A percentile compares a stretch with the other conserved stretches of the same genome.
Evolutionary conservation across 1,140 invertebrate genomes (phyloP).

Genomic region (honey bee (Apis mellifera)): Amel_HAv3.1 CM009941.2:5526501-5527000

Average conservation of each 20-base stretch:
- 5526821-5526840: neutral
- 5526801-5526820: neutral
- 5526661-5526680: constrained; percentile 2
- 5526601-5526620: neutral
- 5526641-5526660: neutral
- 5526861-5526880: neutral
- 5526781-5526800: neutral
- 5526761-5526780: neutral
- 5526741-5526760: neutral
- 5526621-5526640: neutral
- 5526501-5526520: neutral
- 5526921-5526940: neutral
- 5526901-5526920: neutral
- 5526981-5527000: neutral
- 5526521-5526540: neutral
- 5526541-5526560: neutral
- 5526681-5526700: neutral
- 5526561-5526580: neutral
- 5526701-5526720: neutral
- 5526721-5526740: neutral
- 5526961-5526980: neutral
- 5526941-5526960: neutral
- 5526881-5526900: neutral
- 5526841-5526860: no score
- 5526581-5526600: neutral